phyloP scores from a whole-genome alignment of 2,797 vertebrate species.

The Dermochelys coriacea region DNA sequence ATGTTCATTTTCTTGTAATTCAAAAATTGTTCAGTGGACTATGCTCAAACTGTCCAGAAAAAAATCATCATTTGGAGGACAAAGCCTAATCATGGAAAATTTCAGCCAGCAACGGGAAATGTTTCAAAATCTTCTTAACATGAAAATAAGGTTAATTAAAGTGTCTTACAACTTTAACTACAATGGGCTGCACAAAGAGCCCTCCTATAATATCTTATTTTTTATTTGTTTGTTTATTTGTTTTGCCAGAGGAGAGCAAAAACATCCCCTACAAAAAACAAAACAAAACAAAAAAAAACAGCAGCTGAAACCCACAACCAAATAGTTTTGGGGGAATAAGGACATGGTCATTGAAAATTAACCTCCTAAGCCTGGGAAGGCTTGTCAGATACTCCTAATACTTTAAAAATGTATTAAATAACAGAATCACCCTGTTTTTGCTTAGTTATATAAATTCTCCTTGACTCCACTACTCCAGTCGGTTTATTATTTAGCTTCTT shows the following conservation, averaged over 20 bases:
- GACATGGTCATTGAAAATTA: constrained; percentile 63
- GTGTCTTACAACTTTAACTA: constrained; percentile 4
- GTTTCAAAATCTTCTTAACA: constrained; percentile 11
- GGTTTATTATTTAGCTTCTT: neutral
- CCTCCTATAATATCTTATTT: neutral
- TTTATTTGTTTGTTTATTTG: neutral
- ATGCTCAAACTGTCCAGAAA: constrained; percentile 24
- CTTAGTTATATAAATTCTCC: neutral
- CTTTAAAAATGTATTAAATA: constrained; percentile 25
- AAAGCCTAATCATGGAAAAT: neutral
- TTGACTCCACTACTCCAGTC: neutral
- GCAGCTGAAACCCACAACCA: constrained; percentile 57
- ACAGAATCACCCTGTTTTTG: neutral
- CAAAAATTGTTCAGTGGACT: constrained; percentile 22
- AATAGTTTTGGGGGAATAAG: constrained; percentile 69
- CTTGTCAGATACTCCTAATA: constrained; percentile 42
- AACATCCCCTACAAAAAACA: neutral
- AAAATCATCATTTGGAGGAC: neutral
- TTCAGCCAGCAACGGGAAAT: constrained; percentile 14
- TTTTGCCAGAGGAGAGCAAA: constrained; percentile 42
- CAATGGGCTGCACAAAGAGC: neutral
- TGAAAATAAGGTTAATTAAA: constrained; percentile 24
- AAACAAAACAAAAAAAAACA: constrained; percentile 51
- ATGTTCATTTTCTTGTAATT: neutral
- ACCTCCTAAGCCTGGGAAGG: constrained; percentile 47